Base-by-base conservation (phyloP, 30 jellyfish, hydroid and myxozoan species). In the Sanderia malayensis region DNA sequence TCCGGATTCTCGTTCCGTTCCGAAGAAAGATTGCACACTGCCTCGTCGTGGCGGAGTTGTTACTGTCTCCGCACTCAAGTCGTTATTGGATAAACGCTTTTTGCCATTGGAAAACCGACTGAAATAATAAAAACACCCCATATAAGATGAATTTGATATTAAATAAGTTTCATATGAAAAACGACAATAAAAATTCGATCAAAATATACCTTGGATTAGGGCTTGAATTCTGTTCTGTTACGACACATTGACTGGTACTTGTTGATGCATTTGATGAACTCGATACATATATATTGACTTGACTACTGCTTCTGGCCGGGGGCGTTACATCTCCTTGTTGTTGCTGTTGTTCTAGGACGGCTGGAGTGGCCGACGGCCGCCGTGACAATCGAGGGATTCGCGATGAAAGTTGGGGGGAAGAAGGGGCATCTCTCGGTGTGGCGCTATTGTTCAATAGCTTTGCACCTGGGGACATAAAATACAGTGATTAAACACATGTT, bases 341-440 rank as follows among this genome's bases (percentile, higher is more conserved):
- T n/a, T n/a, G n/a, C 45, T 41, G 86, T 45, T 41, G 86, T 44
- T 71, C 94, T n/a, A n/a, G n/a, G 28, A 61, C 28, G 24, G 61
- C 41, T 1, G 83, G 85, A 22, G 94, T 62, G 9, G 94, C 72
- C 11, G 94, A 82, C 13, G 80, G 86, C 2, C 94, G 71, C 62
- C 86, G 74, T 58, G 81, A 49, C 66, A 82, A 71, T 44, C 94
- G 59, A 19, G 94, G 94, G 47, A 82, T 82, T 10, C 94, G 84
- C 46, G 94, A 82, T 37, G 71, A 76, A 25, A 58, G 79, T 31
- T 61, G 89, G 3, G 89, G 82, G 17, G 89, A 78, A 21, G 86
- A 28, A 31, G 94, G 82, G 17, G 80, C 67, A 27, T 82, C 94
- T 53, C 80, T 82, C 27, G 83, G 86, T 20, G 94, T 71, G 22